These are phyloP conservation scores for Habroteleia sp. DNA, from an alignment of 2,888 invertebrate genomes.

Conservation along the genomic window DNA sequence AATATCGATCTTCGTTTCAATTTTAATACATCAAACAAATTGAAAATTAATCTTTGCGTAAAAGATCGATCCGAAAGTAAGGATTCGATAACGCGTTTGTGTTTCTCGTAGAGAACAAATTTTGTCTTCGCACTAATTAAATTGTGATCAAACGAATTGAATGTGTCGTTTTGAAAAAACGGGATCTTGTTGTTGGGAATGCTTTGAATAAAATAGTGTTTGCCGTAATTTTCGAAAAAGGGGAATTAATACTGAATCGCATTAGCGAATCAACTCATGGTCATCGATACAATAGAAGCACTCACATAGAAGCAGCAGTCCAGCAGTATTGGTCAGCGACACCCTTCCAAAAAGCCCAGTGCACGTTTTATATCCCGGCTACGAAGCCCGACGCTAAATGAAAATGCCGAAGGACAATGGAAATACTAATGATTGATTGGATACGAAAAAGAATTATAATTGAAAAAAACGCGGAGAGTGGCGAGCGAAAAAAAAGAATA, in stretches of 20 bases:
- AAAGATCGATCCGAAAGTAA: conserved; percentile 6
- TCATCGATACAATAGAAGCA: conserved; percentile 64
- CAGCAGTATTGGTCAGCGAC: conserved; percentile 69
- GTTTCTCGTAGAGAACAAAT: neutral
- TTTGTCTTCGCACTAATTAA: conserved; percentile 10
- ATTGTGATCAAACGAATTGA: conserved; percentile 26
- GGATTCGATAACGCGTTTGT: neutral
- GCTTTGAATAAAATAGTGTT: conserved; percentile 52
- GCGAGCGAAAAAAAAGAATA: conserved; percentile 74
- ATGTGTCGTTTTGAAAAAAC: conserved; percentile 25
- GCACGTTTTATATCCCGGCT: conserved; percentile 66
- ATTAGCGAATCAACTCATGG: conserved; percentile 77
- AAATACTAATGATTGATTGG: conserved; percentile 82
- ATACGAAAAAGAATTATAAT: conserved; percentile 82
- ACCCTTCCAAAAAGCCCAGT: conserved; percentile 65
- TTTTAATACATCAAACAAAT: conserved; percentile 38
- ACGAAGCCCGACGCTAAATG: conserved; percentile 79
- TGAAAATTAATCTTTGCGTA: conserved; percentile 27
- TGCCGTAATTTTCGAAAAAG: conserved; percentile 68
- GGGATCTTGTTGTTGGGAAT: conserved; percentile 57
- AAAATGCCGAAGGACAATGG: conserved; percentile 81
- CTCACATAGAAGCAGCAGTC: conserved; percentile 62
- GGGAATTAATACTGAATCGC: conserved; percentile 80
- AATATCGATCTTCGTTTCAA: conserved; percentile 29
- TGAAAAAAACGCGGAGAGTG: conserved; percentile 79